A percentile compares a stretch with the other conserved stretches of the same genome.
Conservation (phyloP, 1,140 invertebrate species). For the Rhynchophorus ferrugineus region DNA sequence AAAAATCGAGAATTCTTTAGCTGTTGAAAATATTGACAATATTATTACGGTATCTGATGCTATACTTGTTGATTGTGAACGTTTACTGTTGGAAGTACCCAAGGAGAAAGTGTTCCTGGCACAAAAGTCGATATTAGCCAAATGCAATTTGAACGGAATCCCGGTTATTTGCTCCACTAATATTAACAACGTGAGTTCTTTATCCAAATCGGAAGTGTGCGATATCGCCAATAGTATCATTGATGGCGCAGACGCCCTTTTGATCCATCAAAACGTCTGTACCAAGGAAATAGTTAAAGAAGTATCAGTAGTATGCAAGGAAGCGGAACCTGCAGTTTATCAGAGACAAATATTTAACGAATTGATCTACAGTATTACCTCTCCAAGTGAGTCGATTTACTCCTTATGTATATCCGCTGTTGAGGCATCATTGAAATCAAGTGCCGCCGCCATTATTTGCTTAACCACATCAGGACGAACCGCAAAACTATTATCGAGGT, state of each 20-base stretch:
- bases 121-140: constrained; percentile 75
- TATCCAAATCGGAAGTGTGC: constrained; percentile 57
- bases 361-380: constrained; percentile 43
- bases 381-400: constrained; percentile 42
- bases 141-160: constrained; percentile 51
- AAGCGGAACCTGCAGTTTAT: constrained; percentile 79
- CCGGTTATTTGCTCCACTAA: constrained; percentile 19
- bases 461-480: constrained; percentile 77
- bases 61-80: constrained; percentile 68
- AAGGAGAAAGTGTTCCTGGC: constrained; percentile 80
- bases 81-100: constrained; percentile 70
- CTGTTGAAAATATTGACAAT: constrained; percentile 64
- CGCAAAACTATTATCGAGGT: constrained; percentile 69
- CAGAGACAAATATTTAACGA: constrained; percentile 68
- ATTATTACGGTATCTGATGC: constrained; percentile 64
- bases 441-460: constrained; percentile 76
- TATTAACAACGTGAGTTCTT: constrained; percentile 8
- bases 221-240: constrained; percentile 68
- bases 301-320: constrained; percentile 36
- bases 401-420: constrained; percentile 77
- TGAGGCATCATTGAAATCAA: constrained; percentile 68
- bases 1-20: constrained; percentile 71
- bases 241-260: constrained; percentile 66
- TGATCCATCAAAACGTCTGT: constrained; percentile 44
- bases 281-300: constrained; percentile 17